phyloP scores from a whole-genome alignment of 2,888 invertebrate species.

The Tipula confusa region DNA sequence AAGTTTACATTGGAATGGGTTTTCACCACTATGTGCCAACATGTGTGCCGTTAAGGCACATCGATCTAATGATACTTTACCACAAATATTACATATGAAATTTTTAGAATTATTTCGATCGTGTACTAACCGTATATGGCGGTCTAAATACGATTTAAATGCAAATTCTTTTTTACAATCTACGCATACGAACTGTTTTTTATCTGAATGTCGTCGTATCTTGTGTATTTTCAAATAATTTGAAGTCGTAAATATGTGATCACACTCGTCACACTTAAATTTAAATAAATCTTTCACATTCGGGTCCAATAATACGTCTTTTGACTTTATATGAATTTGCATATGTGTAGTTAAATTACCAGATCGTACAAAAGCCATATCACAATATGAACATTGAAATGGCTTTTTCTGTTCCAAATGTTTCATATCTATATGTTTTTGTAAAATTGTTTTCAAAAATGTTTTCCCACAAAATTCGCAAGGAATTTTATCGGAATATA shows the following conservation, averaged over 20 bases:
- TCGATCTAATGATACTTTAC: neutral
- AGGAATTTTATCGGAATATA: too few species aligned
- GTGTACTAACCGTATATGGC: neutral
- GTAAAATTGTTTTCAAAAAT: neutral
- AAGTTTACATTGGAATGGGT: too few species aligned
- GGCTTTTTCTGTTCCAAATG: neutral
- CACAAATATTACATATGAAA: neutral
- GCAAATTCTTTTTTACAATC: neutral
- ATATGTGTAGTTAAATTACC: neutral
- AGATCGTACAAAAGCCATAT: neutral
- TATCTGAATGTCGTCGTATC: neutral
- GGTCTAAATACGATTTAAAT: neutral
- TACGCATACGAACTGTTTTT: neutral
- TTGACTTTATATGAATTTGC: neutral
- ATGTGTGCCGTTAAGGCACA: neutral
- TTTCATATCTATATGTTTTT: neutral
- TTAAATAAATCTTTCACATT: neutral
- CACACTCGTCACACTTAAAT: neutral
- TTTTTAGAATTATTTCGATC: neutral
- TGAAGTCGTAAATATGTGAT: neutral
- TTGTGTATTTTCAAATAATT: neutral
- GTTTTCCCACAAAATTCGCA: neutral
- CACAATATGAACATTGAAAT: neutral
- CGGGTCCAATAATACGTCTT: neutral
- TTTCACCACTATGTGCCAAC: neutral